Base-by-base conservation (phyloP, 1,140 invertebrate genomes). In the Euwallacea similis region DNA sequence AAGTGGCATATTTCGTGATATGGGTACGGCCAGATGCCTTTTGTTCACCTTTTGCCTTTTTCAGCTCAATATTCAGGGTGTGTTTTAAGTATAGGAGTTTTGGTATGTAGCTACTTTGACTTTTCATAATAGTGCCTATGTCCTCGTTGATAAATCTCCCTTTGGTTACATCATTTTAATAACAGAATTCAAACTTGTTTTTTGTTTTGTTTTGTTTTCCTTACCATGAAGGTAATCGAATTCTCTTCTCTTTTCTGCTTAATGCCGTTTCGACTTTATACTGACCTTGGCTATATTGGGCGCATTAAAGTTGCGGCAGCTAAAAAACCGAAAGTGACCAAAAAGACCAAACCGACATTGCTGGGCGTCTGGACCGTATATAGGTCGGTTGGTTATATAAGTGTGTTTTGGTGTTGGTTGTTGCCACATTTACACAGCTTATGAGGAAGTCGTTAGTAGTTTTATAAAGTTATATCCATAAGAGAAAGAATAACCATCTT, bases 1-100 rank as follows among this genome's bases (percentile, higher is more conserved):
- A 78, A 77, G 77, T 79, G 78, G 77, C 78, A 79, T 78, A 77
- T 69, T 77, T 75, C 76, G 71, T 79, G 78, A 79, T 78, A 77
- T 79, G 77, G 78, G 78, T 79, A 73, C 72, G 15, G 74, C 72
- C 72, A 76, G 78, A 78, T 78, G 77, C 77, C 78, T 79, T 79
- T 79, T 79, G 77, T 79, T 78, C 71, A 42, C 42, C 58, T 71
- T 71, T 50, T 50, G 46, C 43, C 56, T 70, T 43, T n/a, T 43
- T 61, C 21, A 33, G 21, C 21, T 33, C 21, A 33, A 33, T 33
- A 33, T 33, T 33, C 21, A 33, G 21, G 21, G 21, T 33, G 21
- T 33, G 21, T 33, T 33, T 33, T 33, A 33, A 4, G 21, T 33
- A 33, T 33, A 33, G 4, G 21, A 33, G 21, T 33, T 33, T 33